Conservation (phyloP, 2,888 invertebrate species). For the Xestia ashworthii region DNA sequence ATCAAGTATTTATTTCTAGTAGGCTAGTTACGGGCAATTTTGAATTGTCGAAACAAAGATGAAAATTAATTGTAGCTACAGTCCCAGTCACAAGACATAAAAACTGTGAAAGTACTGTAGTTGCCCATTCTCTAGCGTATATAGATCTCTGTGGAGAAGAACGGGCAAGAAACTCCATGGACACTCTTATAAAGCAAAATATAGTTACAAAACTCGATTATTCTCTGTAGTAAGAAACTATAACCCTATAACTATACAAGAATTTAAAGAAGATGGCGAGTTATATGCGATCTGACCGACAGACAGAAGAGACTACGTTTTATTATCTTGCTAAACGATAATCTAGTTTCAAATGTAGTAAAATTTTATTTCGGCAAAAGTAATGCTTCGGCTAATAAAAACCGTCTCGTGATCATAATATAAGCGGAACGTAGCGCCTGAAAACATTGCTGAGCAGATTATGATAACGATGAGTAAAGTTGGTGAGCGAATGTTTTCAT, state of each 20-base stretch:
- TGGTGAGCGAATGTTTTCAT: slow-evolving; percentile 59
- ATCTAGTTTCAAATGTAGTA: slow-evolving; percentile 14
- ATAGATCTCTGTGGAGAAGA: too few species aligned
- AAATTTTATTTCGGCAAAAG: slow-evolving; percentile 3
- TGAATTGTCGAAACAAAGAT: too few species aligned
- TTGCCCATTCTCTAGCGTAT: too few species aligned
- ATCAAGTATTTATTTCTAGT: too few species aligned
- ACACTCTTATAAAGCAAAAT: too few species aligned
- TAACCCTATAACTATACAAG: background rate
- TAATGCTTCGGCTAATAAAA: slow-evolving; percentile 33
- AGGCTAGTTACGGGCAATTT: too few species aligned
- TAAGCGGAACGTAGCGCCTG: background rate
- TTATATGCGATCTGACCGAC: background rate
- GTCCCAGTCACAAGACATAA: too few species aligned
- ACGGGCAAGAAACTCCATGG: too few species aligned
- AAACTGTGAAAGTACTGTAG: too few species aligned
- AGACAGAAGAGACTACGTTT: background rate
- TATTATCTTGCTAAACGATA: background rate
- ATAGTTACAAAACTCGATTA: background rate
- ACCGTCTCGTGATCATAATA: background rate
- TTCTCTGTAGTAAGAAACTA: background rate
- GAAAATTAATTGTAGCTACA: too few species aligned
- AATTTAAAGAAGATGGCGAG: background rate
- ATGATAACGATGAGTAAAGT: slow-evolving; percentile 48
- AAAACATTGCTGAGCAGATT: slow-evolving; percentile 26